Base-by-base conservation (phyloP, 23 tunicate species). In the Ascidia mentula region DNA sequence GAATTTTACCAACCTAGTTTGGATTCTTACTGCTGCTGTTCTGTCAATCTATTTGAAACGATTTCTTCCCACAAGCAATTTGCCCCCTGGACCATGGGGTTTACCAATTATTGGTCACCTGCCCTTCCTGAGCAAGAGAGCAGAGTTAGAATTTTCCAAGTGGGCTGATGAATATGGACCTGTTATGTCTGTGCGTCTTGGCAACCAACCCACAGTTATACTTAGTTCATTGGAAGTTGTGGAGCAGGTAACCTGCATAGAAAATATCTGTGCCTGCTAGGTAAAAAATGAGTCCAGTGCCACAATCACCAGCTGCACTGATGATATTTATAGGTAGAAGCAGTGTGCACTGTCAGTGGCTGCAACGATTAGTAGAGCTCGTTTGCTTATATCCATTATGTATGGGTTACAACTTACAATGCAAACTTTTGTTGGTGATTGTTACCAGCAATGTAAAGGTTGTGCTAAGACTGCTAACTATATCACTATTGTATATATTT, bases 11-110 rank as follows among this genome's bases (percentile, higher is more conserved):
- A 53, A 53, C 13, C 4, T 53, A 53, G 22, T 53, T 26, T 53
- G 65, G 65, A 26, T 53, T 53, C 1, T 9, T 6, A 1, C 28
- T 53, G 65, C 65, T 1, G 4, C 24, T 28, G 4, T 53, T 26
- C 28, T 53, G 4, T 3, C 65, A 20, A 28, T 53, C 24, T 9
- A 20, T 1, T 5, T 53, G 1, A 53, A 53, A 53, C 22, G 24
- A 26, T 28, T 5, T 26, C 24, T 53, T 26, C 28, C 28, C 13
- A 26, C 13, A 6, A 53, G 13, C 36, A 74, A 74, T 37, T 39
- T 74, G 53, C 78, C 78, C 40, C 78, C 78, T 4, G 78, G 78
- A 7, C 78, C 78, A 74, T 33, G 46, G 53, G 78, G 78, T 18
- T 38, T 74, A 18, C 78, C 78, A 3, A 36, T 74, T 30, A 2